Conservation (phyloP, 2,113 vertebrate species). For the Gorsachius goisagi region DNA sequence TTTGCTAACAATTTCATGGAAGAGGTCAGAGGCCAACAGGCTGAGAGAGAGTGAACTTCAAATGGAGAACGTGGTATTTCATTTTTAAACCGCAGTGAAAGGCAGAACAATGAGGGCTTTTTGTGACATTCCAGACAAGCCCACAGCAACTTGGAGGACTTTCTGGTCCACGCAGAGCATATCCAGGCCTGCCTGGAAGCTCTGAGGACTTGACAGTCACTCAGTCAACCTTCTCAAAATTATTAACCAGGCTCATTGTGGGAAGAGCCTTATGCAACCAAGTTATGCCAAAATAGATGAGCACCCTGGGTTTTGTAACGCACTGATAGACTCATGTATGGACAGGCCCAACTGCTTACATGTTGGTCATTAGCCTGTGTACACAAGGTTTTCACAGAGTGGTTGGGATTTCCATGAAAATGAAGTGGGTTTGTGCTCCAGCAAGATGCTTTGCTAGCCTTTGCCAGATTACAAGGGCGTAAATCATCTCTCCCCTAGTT, state of each 20-base stretch:
- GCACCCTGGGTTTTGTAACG: neutral
- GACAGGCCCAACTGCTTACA: neutral
- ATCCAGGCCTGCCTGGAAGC: neutral
- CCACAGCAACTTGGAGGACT: neutral
- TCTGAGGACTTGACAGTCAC: neutral
- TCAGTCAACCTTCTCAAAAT: neutral
- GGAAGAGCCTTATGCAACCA: neutral
- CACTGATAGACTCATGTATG: neutral
- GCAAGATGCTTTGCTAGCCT: neutral
- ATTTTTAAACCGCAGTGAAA: neutral
- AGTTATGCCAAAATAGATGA: neutral
- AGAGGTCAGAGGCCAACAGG: neutral
- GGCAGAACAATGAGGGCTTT: neutral
- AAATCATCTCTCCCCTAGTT: neutral
- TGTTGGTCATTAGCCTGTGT: fast-evolving
- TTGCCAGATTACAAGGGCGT: neutral
- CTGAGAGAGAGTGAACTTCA: neutral
- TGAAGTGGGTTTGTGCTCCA: neutral
- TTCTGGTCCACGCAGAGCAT: neutral
- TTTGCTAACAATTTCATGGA: neutral
- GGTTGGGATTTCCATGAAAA: neutral
- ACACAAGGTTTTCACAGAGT: fast-evolving
- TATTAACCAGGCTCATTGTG: neutral
- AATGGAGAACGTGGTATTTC: neutral
- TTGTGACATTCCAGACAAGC: constrained; percentile 22